A percentile compares a stretch with the other conserved stretches of the same genome.
Evolutionary conservation across 2,797 vertebrate species (phyloP).

Genomic region (Poeciliopsis infans): DNA sequence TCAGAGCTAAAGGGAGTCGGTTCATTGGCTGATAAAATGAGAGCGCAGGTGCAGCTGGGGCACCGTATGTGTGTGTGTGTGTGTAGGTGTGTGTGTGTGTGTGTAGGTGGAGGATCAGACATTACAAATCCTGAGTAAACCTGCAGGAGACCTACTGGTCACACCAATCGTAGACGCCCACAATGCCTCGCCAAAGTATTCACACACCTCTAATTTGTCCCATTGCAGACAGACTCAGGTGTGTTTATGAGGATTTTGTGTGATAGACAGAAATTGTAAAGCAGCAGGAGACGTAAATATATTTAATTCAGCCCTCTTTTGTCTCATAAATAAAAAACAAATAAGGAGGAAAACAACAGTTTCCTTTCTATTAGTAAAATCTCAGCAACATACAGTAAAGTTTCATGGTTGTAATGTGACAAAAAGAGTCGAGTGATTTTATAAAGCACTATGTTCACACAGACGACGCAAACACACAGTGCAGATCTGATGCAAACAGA

Average conservation of each 20-base stretch:
- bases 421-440: not conserved
- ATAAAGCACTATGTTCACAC: not conserved
- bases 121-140: conserved; percentile 68
- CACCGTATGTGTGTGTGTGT: not conserved
- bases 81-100: not conserved
- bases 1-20: not conserved
- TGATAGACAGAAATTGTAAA: not conserved
- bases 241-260: not conserved
- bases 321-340: not conserved
- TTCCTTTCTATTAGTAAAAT: not conserved
- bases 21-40: not conserved
- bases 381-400: not conserved
- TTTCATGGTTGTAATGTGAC: not conserved
- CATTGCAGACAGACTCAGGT: not conserved
- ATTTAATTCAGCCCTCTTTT: not conserved
- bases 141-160: conserved; percentile 60
- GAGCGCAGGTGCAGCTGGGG: conserved; percentile 9
- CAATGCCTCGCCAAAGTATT: not conserved
- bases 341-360: not conserved
- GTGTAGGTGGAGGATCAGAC: conserved; percentile 45
- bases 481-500: not conserved
- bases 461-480: not conserved
- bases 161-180: conserved; percentile 39
- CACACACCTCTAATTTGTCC: not conserved
- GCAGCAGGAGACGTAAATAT: not conserved